Evolutionary conservation across 2,888 invertebrate species (phyloP).

Genomic region (Microplitis manilae): DNA sequence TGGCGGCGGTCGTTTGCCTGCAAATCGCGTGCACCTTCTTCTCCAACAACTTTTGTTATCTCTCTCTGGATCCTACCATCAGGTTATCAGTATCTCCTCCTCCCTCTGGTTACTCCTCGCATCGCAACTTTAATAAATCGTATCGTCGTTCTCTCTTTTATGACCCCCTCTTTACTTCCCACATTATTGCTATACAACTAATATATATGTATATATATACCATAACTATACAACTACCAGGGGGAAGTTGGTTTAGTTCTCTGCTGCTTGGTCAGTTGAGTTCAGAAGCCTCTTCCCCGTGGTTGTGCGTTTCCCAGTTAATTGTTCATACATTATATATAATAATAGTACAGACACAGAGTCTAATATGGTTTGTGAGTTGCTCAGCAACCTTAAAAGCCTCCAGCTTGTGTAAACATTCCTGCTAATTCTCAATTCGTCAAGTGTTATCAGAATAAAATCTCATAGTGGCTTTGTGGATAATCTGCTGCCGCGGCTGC

Average conservation of each 20-base stretch:
- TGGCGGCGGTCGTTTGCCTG: slow-evolving; percentile 9
- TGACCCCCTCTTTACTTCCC: slow-evolving; percentile 21
- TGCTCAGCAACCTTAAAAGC: background rate
- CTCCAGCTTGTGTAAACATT: slow-evolving; percentile 13
- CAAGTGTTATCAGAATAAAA: slow-evolving; percentile 5
- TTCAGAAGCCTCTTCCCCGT: slow-evolving; percentile 46
- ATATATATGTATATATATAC: slow-evolving; percentile 11
- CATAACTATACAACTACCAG: background rate
- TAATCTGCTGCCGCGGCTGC: background rate
- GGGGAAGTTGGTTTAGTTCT: slow-evolving; percentile 28
- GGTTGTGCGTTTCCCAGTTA: slow-evolving; percentile 18
- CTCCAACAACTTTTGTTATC: slow-evolving; percentile 34
- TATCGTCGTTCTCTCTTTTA: slow-evolving; percentile 32
- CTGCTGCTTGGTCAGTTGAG: slow-evolving; percentile 47
- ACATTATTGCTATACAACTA: too few relatives aligned
- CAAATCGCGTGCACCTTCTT: slow-evolving; percentile 37
- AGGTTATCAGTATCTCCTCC: slow-evolving; percentile 32
- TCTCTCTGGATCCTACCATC: slow-evolving; percentile 31
- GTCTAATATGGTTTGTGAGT: background rate
- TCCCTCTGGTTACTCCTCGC: slow-evolving; percentile 21
- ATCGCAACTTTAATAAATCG: slow-evolving; percentile 41
- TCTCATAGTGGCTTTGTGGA: background rate
- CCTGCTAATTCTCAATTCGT: slow-evolving; percentile 20
- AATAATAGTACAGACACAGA: background rate
- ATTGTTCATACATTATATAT: background rate